Evolutionary conservation across 2,797 vertebrate genomes (phyloP).

Genomic region (Oreochromis grahami): DNA sequence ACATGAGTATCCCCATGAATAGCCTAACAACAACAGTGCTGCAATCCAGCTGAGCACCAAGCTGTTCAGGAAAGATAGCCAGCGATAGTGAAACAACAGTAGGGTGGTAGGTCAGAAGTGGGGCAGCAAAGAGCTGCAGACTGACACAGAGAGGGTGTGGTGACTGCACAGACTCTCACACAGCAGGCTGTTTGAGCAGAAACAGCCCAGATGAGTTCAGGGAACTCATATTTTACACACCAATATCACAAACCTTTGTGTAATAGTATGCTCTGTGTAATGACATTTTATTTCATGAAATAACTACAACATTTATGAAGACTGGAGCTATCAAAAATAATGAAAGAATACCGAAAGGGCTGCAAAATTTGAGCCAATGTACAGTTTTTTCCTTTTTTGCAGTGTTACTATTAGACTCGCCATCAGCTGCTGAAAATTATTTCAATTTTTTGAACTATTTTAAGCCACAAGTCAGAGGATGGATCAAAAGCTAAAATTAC

Average conservation of each 20-base stretch:
- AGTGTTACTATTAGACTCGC: not conserved
- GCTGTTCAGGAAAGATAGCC: conserved; percentile 62
- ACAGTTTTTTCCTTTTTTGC: not conserved
- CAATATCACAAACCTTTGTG: not conserved
- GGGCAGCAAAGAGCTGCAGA: conserved; percentile 13
- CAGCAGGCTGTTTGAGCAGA: conserved; percentile 1
- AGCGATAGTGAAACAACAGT: conserved; percentile 39
- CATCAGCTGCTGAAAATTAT: not conserved
- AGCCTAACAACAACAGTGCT: conserved; percentile 13
- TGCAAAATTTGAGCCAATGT: not conserved
- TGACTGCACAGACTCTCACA: conserved; percentile 7
- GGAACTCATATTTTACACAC: not conserved
- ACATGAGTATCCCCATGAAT: not conserved
- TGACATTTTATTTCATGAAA: not conserved
- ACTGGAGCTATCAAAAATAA: not conserved
- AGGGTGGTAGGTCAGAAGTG: conserved; percentile 43
- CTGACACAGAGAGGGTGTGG: conserved; percentile 51
- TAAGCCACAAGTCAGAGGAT: not conserved
- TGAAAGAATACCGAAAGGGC: not conserved
- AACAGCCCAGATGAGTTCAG: not conserved
- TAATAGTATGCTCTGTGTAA: not conserved
- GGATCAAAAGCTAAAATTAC: not conserved
- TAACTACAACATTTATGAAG: not conserved
- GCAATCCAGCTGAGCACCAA: conserved; percentile 25
- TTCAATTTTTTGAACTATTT: not conserved